Evolutionary conservation across 2,888 invertebrate genomes (phyloP), one percentile per base, ranked within the genome.

Genomic region (Pachycephus smyrnensis): DNA sequence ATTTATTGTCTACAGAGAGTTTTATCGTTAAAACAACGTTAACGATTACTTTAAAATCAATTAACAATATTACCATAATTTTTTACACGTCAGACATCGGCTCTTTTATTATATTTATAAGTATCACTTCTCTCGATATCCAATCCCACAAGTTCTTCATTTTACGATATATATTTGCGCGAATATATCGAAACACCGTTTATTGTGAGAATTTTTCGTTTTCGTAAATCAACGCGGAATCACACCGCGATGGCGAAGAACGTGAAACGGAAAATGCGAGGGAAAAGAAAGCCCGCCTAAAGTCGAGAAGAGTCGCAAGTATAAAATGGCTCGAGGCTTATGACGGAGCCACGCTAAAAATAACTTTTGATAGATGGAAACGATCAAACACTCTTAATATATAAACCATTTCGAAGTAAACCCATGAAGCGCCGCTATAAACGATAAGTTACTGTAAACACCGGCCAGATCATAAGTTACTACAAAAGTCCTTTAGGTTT

Each of bases 321-420:
- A 55, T 55, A 23, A 23, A 23, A 55, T 23, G 9, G 40, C 6
- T 55, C 9, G 9, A 23, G 55, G 9, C 55, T 23, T 9, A 55
- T 2, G 23, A 23, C 23, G 55, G 23, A 55, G 55, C 9, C 1
- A 31, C 12, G 69, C 76, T 76, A 76, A 76, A 76, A 73, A 76
- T 76, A 76, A 12, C 73, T 36, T 12, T 76, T 40, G 73, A 76
- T 73, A 76, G 30, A 73, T 73, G 71, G 40, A 73, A 76, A 71
- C 76, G 73, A 69, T 76, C 6, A 76, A 76, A 73, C 73, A 76
- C 40, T 76, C 36, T n/a, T 32, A 73, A 40, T 73, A 71, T 71
- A 71, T 71, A 36, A 76, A 37, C 30, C 31, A 30, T 71, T 36
- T 12, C 40, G 40, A 76, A 37, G 73, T 76, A 73, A 76, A 76